A percentile compares a stretch with the other conserved stretches of the same genome.
Evolutionary conservation across 2,797 vertebrate species (phyloP).

Genomic region (Clarias pachynema): DNA sequence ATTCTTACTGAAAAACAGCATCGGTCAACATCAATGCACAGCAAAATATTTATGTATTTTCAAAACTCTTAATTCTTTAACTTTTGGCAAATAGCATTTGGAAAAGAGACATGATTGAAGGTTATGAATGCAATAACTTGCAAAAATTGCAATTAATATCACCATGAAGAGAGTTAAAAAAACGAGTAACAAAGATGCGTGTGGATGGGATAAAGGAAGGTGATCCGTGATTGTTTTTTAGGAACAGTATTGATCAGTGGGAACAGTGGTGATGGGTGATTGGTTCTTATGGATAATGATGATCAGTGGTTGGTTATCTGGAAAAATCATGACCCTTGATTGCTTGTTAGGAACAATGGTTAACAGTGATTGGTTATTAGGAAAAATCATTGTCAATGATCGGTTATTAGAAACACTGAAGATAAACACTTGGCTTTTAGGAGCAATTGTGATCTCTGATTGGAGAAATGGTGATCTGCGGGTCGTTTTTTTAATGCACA

Average conservation of each 20-base stretch:
- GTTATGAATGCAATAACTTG: neutral
- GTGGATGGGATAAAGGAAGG: neutral
- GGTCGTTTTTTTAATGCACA: too few relatives aligned
- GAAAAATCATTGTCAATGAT: too few relatives aligned
- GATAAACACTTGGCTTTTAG: too few relatives aligned
- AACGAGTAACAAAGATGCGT: neutral
- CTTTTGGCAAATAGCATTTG: neutral
- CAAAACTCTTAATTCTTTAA: neutral
- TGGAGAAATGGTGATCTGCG: too few relatives aligned
- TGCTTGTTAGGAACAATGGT: too few relatives aligned
- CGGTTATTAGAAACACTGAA: too few relatives aligned
- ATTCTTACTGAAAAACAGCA: neutral
- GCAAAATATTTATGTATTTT: neutral
- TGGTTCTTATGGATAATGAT: too few relatives aligned
- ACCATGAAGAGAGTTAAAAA: neutral
- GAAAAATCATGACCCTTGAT: too few relatives aligned
- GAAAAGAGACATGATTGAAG: neutral
- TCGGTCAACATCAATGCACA: neutral
- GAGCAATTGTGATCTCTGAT: too few relatives aligned
- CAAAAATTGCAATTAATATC: neutral
- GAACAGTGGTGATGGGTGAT: neutral
- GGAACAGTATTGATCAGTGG: neutral
- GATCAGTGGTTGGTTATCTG: too few relatives aligned
- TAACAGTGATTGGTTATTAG: too few relatives aligned
- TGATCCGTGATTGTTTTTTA: neutral